These are phyloP conservation scores for Enteromius unitaeniatus DNA, from an alignment of 2,797 vertebrate species.

Conservation along the genomic window DNA sequence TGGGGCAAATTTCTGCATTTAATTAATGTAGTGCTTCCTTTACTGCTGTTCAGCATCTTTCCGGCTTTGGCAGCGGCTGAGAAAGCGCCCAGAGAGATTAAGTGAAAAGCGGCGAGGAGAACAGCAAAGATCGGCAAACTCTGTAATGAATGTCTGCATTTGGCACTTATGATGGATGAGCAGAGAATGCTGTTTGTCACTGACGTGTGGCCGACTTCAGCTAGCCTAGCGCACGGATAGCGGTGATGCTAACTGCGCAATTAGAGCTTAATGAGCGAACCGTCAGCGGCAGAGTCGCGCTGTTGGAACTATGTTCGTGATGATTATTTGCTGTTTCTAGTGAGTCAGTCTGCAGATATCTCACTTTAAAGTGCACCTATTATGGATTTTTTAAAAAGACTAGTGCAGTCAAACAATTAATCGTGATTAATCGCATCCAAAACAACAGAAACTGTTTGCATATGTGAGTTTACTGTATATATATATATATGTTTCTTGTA, in stretches of 20 bases:
- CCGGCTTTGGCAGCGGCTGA: constrained; percentile 62
- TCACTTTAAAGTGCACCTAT: background rate
- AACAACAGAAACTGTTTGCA: too few species aligned
- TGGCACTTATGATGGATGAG: constrained; percentile 82
- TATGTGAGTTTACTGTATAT: too few species aligned
- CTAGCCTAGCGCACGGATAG: constrained; percentile 61
- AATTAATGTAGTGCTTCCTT: constrained; percentile 82
- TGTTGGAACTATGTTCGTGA: background rate
- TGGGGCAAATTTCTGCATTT: constrained; percentile 83
- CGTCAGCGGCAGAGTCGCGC: constrained; percentile 54
- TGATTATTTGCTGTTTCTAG: background rate
- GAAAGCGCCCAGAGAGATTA: constrained; percentile 63
- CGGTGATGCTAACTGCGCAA: constrained; percentile 65
- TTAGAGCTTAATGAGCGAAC: constrained; percentile 74
- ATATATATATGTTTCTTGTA: too few species aligned
- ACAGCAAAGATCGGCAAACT: constrained; percentile 81
- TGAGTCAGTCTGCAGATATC: background rate
- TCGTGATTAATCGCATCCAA: too few species aligned
- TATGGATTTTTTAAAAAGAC: too few species aligned
- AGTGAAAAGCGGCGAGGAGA: constrained; percentile 65
- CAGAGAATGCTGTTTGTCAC: constrained; percentile 78
- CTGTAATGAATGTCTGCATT: constrained; percentile 81
- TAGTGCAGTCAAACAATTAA: too few species aligned
- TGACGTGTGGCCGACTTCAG: constrained; percentile 73
- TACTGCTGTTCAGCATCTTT: constrained; percentile 82